phyloP scores from a whole-genome alignment of 1,140 invertebrate species.

The Tetraneura akinire region DNA sequence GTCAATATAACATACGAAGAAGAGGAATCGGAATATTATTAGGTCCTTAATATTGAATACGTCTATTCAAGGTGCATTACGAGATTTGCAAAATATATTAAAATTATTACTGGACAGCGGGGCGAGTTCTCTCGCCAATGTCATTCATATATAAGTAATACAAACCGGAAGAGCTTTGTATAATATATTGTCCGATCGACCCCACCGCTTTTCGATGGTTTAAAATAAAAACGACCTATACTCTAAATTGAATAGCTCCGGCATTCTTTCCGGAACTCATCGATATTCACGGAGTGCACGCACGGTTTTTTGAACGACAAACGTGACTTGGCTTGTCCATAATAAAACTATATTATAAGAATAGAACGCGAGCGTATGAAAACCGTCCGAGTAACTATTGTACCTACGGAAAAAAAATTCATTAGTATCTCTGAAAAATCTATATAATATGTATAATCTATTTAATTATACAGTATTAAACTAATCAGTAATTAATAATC shows the following conservation, averaged over 20 bases:
- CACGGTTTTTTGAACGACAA: conserved; percentile 36
- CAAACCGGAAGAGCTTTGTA: background rate
- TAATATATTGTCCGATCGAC: background rate
- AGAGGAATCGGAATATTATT: too few relatives aligned
- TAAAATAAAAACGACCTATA: conserved; percentile 24
- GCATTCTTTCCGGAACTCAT: conserved; percentile 7
- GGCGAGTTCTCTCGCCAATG: background rate
- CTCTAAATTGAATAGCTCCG: conserved; percentile 12
- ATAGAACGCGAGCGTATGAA: background rate
- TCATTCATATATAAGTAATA: background rate
- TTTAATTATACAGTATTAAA: too few relatives aligned
- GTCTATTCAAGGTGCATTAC: too few relatives aligned
- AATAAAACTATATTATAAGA: conserved; percentile 26
- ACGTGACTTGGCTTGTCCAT: conserved; percentile 5
- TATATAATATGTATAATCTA: too few relatives aligned
- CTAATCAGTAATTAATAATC: too few relatives aligned
- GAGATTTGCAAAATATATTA: too few relatives aligned
- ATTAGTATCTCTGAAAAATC: too few relatives aligned
- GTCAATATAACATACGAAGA: too few relatives aligned
- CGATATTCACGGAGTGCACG: conserved; percentile 1
- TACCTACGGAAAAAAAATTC: too few relatives aligned
- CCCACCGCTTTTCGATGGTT: background rate
- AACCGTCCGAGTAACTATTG: too few relatives aligned
- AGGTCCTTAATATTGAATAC: too few relatives aligned
- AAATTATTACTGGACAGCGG: background rate